A percentile compares a stretch with the other conserved stretches of the same genome.
Evolutionary conservation across 1,140 invertebrate genomes (phyloP).

Genomic region (Euborellia annulipes): DNA sequence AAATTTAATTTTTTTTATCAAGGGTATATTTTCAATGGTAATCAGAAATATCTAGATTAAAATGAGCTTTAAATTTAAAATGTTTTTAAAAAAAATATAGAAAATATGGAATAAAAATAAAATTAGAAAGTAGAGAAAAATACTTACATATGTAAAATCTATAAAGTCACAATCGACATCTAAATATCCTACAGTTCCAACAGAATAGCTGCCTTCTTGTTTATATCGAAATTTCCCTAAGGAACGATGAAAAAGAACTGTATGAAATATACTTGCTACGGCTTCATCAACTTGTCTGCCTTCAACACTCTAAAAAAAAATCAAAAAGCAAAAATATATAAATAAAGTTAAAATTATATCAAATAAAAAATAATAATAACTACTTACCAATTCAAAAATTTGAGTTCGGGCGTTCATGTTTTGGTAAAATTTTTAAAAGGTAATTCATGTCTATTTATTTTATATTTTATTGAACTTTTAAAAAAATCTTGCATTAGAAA

Average conservation of each 20-base stretch:
- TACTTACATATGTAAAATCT: constrained; percentile 81
- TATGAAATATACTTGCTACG: constrained; percentile 87
- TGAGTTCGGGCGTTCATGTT: constrained; percentile 80
- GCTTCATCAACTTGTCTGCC: constrained; percentile 89
- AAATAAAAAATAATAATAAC: constrained; percentile 4
- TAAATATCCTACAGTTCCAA: constrained; percentile 85
- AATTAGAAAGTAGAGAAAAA: too few relatives aligned
- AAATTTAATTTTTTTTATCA: too few relatives aligned
- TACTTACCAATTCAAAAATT: constrained; percentile 57
- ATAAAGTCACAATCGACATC: constrained; percentile 96
- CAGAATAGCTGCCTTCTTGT: constrained; percentile 83
- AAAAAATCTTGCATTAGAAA: background rate
- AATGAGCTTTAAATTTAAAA: too few relatives aligned
- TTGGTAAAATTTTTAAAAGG: constrained; percentile 3
- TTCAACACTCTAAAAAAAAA: constrained; percentile 50
- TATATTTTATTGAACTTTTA: background rate
- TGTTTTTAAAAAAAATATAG: too few relatives aligned
- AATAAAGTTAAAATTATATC: background rate
- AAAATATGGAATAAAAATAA: too few relatives aligned
- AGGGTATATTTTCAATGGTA: too few relatives aligned
- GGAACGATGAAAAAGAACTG: constrained; percentile 83
- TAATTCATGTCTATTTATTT: constrained; percentile 8
- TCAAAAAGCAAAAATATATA: background rate
- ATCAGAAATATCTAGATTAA: too few relatives aligned
- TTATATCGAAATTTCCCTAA: constrained; percentile 91